These are phyloP conservation scores for Mizuhopecten yessoensis DNA, from an alignment of 1,140 invertebrate species.

Conservation along the genomic window DNA sequence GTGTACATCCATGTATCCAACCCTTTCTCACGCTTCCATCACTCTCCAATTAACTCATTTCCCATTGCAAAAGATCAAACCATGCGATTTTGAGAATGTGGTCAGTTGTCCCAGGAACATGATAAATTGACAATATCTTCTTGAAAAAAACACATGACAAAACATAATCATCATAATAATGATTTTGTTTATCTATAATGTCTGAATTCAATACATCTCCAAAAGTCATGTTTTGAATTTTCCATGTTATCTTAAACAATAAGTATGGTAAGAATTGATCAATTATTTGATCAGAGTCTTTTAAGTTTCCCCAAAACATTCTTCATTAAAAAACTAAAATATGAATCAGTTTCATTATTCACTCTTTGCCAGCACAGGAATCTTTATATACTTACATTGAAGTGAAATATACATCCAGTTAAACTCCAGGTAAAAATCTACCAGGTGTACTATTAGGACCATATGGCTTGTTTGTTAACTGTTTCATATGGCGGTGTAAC, in stretches of 20 bases:
- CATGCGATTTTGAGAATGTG: neutral
- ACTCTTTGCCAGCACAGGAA: too few relatives aligned
- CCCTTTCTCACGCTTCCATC: neutral
- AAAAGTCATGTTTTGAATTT: too few relatives aligned
- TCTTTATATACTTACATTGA: neutral
- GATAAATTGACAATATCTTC: neutral
- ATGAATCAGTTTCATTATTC: neutral
- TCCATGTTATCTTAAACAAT: neutral
- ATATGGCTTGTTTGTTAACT: neutral
- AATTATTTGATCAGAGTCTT: too few relatives aligned
- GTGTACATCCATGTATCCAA: neutral
- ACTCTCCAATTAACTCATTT: neutral
- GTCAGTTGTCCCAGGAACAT: neutral
- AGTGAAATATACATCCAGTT: neutral
- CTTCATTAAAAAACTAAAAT: neutral
- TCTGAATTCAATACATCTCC: neutral
- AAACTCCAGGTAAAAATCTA: constrained; percentile 17
- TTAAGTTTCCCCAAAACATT: too few relatives aligned
- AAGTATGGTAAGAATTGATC: too few relatives aligned
- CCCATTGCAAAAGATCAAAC: constrained; percentile 32
- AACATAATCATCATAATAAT: neutral
- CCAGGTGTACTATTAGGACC: neutral
- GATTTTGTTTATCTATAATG: neutral
- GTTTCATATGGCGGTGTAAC: neutral
- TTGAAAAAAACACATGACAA: neutral